These are phyloP conservation scores for Cynodonichthys magdalenae DNA, from an alignment of 2,797 vertebrate genomes.

Conservation along the genomic window DNA sequence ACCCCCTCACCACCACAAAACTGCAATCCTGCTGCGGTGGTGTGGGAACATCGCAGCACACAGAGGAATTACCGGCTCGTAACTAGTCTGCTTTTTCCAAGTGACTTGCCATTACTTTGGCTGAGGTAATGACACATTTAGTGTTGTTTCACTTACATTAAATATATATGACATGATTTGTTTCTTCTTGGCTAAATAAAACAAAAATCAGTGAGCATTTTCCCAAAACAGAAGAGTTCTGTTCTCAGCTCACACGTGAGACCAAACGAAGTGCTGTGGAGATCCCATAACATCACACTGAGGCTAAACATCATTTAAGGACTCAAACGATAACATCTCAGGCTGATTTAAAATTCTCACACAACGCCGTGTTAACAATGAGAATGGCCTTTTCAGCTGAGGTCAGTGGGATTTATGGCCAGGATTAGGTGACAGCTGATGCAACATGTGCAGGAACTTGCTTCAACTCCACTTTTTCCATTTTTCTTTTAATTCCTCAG, in stretches of 20 bases:
- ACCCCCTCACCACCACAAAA: conserved; percentile 8
- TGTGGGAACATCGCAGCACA: no score
- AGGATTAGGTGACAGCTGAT: conserved; percentile 52
- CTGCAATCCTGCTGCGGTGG: not conserved
- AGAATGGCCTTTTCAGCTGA: conserved; percentile 29
- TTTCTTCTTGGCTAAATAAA: no score
- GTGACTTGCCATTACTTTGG: not conserved
- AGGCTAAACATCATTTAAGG: conserved; percentile 14
- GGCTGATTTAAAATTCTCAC: conserved; percentile 3
- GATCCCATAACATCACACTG: not conserved
- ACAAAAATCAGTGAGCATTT: not conserved
- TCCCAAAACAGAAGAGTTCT: conserved; percentile 5
- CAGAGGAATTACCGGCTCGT: no score
- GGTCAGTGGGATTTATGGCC: conserved; percentile 16
- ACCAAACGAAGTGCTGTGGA: conserved; percentile 31
- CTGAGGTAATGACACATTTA: not conserved
- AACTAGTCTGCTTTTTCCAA: not conserved
- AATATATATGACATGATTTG: not conserved
- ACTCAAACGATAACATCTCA: not conserved
- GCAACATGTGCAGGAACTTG: conserved; percentile 34
- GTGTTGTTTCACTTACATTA: not conserved
- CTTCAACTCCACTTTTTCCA: conserved; percentile 13
- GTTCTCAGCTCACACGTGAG: not conserved
- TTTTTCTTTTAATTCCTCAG: conserved; percentile 1
- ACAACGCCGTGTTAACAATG: conserved; percentile 2